Evolutionary conservation across 1,140 invertebrate species (phyloP).

Genomic region (Orius laevigatus): DNA sequence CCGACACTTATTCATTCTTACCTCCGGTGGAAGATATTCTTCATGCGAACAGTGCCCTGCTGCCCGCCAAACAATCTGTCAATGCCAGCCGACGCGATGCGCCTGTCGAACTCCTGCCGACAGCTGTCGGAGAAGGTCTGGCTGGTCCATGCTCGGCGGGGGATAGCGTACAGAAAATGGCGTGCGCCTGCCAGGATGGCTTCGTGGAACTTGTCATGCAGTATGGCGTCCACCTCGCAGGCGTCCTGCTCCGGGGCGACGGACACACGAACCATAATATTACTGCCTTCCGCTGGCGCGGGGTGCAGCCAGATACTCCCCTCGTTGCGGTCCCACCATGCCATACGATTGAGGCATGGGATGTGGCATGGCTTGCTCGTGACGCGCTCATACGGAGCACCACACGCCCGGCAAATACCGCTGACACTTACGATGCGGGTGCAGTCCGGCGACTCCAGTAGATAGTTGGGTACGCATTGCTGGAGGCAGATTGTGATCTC

Average conservation of each 20-base stretch:
- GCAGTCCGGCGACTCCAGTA: background rate
- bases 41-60: background rate
- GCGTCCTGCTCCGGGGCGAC: background rate
- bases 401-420: background rate
- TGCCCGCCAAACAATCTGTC: background rate
- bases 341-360: background rate
- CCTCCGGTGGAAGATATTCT: too few species aligned
- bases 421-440: background rate
- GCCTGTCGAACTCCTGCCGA: background rate
- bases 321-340: too few species aligned
- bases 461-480: background rate
- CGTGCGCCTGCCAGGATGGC: background rate
- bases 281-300: background rate
- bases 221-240: background rate
- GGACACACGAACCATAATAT: background rate
- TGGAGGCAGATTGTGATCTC: background rate
- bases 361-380: background rate
- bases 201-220: background rate
- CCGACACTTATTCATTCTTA: too few species aligned
- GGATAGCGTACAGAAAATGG: background rate
- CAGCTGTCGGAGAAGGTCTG: background rate
- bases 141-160: background rate
- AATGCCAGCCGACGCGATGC: background rate
- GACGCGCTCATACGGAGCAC: background rate
- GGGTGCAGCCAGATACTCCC: background rate